phyloP scores from a whole-genome alignment of 2,797 vertebrate species.

The Sebastes taczanowskii region DNA sequence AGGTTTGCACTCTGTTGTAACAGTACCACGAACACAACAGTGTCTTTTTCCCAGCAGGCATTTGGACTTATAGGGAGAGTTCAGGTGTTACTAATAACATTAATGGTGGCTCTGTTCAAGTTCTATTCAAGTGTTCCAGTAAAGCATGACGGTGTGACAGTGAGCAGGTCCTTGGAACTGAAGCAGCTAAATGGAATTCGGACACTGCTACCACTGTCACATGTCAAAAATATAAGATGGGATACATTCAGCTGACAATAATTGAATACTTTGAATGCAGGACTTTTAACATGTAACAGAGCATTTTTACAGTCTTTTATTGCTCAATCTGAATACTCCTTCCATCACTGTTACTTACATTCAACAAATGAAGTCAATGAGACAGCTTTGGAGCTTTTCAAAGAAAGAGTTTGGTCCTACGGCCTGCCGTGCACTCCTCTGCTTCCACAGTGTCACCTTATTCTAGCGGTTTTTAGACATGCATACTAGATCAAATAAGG shows the following conservation, averaged over 20 bases:
- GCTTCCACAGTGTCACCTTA: not conserved
- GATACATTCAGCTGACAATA: not conserved
- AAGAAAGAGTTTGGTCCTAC: not conserved
- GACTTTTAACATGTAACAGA: not conserved
- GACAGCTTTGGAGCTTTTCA: not conserved
- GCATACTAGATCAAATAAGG: too few species aligned
- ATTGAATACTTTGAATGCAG: not conserved
- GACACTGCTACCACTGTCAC: not conserved
- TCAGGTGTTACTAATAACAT: not conserved
- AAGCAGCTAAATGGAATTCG: not conserved
- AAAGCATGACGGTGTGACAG: not conserved
- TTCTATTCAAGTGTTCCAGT: not conserved
- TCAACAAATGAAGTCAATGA: not conserved
- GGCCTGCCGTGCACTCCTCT: not conserved
- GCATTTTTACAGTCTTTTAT: not conserved
- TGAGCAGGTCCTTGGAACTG: not conserved
- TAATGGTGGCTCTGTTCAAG: not conserved
- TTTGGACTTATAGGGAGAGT: not conserved
- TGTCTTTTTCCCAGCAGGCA: not conserved
- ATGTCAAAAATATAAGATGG: not conserved
- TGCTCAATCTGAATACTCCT: not conserved
- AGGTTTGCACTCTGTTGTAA: too few species aligned
- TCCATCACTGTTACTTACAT: not conserved
- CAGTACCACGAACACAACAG: too few species aligned
- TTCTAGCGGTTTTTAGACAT: not conserved